These are phyloP conservation scores for Paralichthys olivaceus DNA, from an alignment of 2,113 vertebrate genomes.

Conservation along the genomic window DNA sequence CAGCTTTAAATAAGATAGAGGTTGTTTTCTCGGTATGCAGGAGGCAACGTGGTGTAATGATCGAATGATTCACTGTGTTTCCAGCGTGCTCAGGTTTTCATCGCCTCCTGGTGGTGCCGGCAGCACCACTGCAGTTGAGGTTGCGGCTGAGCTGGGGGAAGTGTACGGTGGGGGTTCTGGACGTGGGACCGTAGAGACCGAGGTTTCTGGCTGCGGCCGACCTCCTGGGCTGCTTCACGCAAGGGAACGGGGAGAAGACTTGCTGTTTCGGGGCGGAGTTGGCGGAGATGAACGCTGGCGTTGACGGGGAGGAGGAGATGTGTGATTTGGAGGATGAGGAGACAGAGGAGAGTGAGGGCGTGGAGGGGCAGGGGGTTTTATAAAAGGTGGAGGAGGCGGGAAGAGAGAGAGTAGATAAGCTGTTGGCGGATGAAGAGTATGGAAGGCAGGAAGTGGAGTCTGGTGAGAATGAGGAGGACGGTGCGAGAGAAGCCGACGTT, in stretches of 20 bases:
- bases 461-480: background rate
- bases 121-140: conserved; percentile 80
- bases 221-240: conserved; percentile 92
- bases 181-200: conserved; percentile 93
- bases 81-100: conserved; percentile 34
- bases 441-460: conserved; percentile 18
- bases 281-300: conserved; percentile 44
- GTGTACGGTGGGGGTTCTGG: conserved; percentile 91
- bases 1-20: conserved; percentile 4
- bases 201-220: conserved; percentile 93
- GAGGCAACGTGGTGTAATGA: conserved; percentile 63
- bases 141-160: conserved; percentile 95
- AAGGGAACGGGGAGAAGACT: conserved; percentile 93
- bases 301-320: conserved; percentile 68
- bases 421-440: conserved; percentile 37
- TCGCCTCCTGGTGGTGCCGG: conserved; percentile 85
- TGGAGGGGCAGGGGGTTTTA: conserved; percentile 55
- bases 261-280: conserved; percentile 66
- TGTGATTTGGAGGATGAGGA: conserved; percentile 55
- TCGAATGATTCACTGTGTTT: background rate
- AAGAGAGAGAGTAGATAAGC: conserved; percentile 26
- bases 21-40: conserved; percentile 23
- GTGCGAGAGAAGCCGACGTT: background rate
- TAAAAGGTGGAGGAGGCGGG: conserved; percentile 40
- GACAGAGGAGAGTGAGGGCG: conserved; percentile 61